These are phyloP conservation scores for Acrossocheilus fasciatus DNA, from an alignment of 2,797 vertebrate genomes.

Conservation along the genomic window DNA sequence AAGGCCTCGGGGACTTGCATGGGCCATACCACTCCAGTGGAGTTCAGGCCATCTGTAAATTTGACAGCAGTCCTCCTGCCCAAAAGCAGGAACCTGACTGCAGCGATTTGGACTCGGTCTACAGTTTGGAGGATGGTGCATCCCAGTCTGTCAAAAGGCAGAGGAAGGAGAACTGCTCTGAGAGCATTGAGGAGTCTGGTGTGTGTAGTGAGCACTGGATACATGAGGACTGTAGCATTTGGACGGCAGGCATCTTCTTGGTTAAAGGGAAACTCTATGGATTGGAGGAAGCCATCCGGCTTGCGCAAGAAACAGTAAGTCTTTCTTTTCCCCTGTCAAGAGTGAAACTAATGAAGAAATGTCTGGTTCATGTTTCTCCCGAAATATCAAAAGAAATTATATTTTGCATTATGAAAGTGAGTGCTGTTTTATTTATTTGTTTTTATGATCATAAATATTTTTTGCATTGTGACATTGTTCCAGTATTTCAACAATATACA, in stretches of 20 bases:
- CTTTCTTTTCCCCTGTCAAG: neutral
- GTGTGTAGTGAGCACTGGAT: constrained; percentile 75
- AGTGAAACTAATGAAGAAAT: neutral
- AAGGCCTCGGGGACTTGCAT: constrained; percentile 80
- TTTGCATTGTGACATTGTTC: too few species aligned
- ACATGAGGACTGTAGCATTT: constrained; percentile 82
- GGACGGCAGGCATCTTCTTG: constrained; percentile 80
- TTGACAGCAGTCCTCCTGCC: neutral
- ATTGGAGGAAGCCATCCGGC: constrained; percentile 74
- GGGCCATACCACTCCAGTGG: constrained; percentile 74
- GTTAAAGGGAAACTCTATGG: constrained; percentile 81
- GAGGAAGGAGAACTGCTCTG: constrained; percentile 8
- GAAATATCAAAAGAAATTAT: too few species aligned
- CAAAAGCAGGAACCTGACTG: constrained; percentile 28
- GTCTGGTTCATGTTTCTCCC: too few species aligned
- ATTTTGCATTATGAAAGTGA: too few species aligned
- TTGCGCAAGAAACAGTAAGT: constrained; percentile 76
- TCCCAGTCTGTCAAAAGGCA: constrained; percentile 6
- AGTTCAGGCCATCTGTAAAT: neutral
- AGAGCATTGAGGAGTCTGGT: constrained; percentile 35
- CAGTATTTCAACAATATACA: too few species aligned
- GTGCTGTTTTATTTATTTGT: too few species aligned
- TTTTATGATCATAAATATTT: too few species aligned
- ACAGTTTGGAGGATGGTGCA: neutral
- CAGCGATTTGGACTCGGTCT: constrained; percentile 35